Evolutionary conservation across 2,888 invertebrate species (phyloP).

Genomic region (Cybosia mesomella): DNA sequence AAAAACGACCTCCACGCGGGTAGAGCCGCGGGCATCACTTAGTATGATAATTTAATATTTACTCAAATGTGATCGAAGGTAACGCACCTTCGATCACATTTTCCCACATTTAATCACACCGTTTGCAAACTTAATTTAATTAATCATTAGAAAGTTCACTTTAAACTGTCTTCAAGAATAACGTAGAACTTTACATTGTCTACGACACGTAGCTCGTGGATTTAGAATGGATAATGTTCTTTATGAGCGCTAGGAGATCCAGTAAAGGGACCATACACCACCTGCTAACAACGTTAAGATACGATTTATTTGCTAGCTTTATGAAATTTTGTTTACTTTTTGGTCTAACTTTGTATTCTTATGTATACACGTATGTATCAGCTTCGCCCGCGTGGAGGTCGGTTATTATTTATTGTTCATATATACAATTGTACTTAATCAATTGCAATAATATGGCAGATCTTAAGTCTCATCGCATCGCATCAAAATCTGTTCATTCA

Average conservation of each 20-base stretch:
- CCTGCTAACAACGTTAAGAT: slow-evolving; percentile 12
- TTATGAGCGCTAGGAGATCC: slow-evolving; percentile 5
- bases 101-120: neutral
- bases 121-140: neutral
- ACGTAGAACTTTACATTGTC: slow-evolving; percentile 13
- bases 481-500: too few relatives aligned
- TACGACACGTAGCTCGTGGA: slow-evolving; percentile 15
- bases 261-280: slow-evolving; percentile 5
- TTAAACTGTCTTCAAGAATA: neutral
- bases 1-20: too few relatives aligned
- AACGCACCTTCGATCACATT: neutral
- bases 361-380: too few relatives aligned
- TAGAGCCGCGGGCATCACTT: too few relatives aligned
- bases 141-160: neutral
- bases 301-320: neutral
- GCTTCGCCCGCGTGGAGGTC: too few relatives aligned
- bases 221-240: slow-evolving; percentile 10
- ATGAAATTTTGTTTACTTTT: neutral
- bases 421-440: too few relatives aligned
- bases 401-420: too few relatives aligned
- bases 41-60: too few relatives aligned
- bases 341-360: neutral
- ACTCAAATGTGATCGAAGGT: too few relatives aligned
- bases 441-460: too few relatives aligned
- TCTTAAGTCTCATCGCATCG: too few relatives aligned